phyloP scores from a whole-genome alignment of 2,888 invertebrate genomes.

The Arrhopalites spinosus region DNA sequence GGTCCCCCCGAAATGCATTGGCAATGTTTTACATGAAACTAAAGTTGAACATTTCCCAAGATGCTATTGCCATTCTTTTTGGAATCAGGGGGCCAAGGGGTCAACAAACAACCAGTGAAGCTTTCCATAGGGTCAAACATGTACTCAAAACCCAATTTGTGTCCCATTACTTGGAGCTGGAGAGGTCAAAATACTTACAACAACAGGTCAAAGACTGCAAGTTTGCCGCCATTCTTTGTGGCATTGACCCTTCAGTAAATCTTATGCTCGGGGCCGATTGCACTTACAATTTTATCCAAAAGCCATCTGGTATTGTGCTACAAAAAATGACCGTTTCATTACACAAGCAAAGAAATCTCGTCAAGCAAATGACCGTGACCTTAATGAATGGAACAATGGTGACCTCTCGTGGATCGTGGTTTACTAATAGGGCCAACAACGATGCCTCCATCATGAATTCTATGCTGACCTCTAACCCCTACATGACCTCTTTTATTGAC shows the following conservation, averaged over 20 bases:
- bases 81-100: background rate
- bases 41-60: background rate
- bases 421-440: slow-evolving; percentile 27
- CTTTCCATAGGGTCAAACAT: background rate
- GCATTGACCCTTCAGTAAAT: background rate
- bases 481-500: background rate
- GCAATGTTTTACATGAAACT: background rate
- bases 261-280: background rate
- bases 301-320: background rate
- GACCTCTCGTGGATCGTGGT: slow-evolving; percentile 23
- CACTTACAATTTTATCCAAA: background rate
- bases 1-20: background rate
- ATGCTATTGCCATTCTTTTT: background rate
- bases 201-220: background rate
- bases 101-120: background rate
- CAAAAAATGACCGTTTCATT: slow-evolving; percentile 20
- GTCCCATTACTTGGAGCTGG: background rate
- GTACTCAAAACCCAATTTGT: background rate
- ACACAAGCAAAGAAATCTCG: slow-evolving; percentile 28
- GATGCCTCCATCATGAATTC: slow-evolving; percentile 34
- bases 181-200: background rate
- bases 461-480: slow-evolving; percentile 10
- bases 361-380: slow-evolving; percentile 33
- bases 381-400: slow-evolving; percentile 23
- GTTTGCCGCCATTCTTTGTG: background rate